A percentile compares a stretch with the other conserved stretches of the same genome.
Conservation (phyloP, 1,140 invertebrate genomes). For the Dinothrombium tinctorium region DNA sequence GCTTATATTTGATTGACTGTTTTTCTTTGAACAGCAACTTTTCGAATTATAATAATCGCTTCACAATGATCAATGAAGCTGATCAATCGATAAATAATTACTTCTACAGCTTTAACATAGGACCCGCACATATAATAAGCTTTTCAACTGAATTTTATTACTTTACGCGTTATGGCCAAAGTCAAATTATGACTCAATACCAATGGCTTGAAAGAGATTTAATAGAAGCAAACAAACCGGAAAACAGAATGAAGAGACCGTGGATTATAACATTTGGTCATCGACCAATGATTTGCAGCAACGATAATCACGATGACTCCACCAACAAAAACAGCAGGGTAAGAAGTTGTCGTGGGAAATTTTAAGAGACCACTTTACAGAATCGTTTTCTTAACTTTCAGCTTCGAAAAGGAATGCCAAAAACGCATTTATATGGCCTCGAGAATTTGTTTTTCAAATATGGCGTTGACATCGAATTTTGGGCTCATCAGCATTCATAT, state of each 20-base stretch:
- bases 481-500: constrained; percentile 90
- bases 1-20: background rate
- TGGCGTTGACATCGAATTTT: constrained; percentile 81
- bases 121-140: constrained; percentile 68
- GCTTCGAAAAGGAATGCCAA: constrained; percentile 15
- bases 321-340: constrained; percentile 20
- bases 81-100: constrained; percentile 11
- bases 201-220: constrained; percentile 68
- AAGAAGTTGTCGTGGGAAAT: background rate
- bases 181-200: constrained; percentile 58
- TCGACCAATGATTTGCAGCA: constrained; percentile 90
- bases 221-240: constrained; percentile 27
- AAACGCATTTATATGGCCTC: constrained; percentile 26
- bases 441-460: constrained; percentile 50
- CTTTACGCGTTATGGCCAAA: constrained; percentile 44
- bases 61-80: constrained; percentile 23
- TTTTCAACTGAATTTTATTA: constrained; percentile 93
- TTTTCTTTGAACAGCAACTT: constrained; percentile 41
- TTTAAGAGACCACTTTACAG: constrained; percentile 2
- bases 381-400: background rate
- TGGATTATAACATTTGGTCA: constrained; percentile 92
- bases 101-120: constrained; percentile 35
- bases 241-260: constrained; percentile 39
- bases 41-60: constrained; percentile 54
- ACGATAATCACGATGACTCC: constrained; percentile 63